Percentiles rank a stretch among this genome's conserved stretches.
These are phyloP conservation scores for Pachypsylla venusta DNA, from an alignment of 1,140 invertebrate genomes.

Conservation along the genomic window DNA sequence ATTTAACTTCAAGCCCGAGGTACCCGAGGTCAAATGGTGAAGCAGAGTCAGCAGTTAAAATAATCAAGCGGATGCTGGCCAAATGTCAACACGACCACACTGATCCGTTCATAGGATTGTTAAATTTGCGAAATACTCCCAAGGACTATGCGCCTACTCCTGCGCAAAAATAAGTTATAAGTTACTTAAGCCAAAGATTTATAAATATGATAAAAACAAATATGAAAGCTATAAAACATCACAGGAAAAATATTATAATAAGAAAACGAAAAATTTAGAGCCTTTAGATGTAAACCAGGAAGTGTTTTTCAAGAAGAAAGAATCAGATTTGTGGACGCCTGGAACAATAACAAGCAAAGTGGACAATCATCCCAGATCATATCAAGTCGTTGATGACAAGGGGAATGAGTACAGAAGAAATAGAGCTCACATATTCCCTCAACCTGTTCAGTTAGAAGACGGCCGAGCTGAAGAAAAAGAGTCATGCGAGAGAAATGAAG, in stretches of 20 bases:
- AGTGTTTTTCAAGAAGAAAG: conserved; percentile 8
- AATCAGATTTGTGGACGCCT: not conserved
- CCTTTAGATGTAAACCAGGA: not conserved
- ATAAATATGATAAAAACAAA: not conserved
- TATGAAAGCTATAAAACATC: not conserved
- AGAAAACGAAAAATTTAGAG: not conserved
- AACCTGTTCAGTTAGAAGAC: too few relatives aligned
- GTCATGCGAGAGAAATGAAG: too few relatives aligned
- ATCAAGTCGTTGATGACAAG: not conserved
- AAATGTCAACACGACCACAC: not conserved
- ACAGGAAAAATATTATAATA: not conserved
- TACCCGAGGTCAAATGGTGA: too few relatives aligned
- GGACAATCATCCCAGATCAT: not conserved
- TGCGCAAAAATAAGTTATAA: not conserved
- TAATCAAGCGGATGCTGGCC: conserved; percentile 11
- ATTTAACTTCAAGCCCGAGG: too few relatives aligned
- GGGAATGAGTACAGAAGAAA: conserved; percentile 5
- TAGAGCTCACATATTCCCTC: not conserved
- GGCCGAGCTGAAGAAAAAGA: too few relatives aligned
- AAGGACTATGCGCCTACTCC: not conserved
- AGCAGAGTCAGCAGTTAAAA: conserved; percentile 24
- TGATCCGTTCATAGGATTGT: not conserved
- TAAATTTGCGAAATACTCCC: not conserved
- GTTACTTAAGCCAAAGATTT: not conserved
- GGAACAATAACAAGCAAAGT: not conserved